Evolutionary conservation across 1,140 invertebrate species (phyloP).

Genomic region (Yoshiicerus persimilis): DNA sequence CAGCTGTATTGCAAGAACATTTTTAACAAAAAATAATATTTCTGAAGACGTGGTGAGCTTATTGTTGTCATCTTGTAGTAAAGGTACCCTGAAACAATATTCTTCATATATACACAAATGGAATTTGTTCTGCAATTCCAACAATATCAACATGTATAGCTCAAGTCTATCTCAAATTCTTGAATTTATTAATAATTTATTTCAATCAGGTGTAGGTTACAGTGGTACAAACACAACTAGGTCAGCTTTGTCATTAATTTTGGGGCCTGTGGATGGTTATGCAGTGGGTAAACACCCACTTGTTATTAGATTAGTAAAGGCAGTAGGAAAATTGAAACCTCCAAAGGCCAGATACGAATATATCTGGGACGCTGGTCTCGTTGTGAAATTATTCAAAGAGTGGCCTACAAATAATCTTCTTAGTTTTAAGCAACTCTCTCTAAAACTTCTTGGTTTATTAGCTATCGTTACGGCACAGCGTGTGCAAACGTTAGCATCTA

Average conservation of each 20-base stretch:
- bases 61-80: neutral
- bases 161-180: neutral
- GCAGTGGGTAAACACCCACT: neutral
- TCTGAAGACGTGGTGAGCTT: neutral
- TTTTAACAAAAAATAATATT: neutral
- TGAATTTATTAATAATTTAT: neutral
- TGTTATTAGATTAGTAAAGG: conserved; percentile 21
- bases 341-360: conserved; percentile 10
- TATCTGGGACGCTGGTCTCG: neutral
- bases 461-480: too few relatives aligned
- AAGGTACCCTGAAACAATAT: neutral
- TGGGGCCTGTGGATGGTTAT: neutral
- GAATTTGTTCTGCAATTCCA: neutral
- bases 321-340: neutral
- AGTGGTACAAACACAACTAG: conserved; percentile 27
- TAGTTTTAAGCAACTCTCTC: neutral
- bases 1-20: neutral
- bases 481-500: too few relatives aligned
- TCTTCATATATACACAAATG: neutral
- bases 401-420: neutral
- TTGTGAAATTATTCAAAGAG: conserved; percentile 6
- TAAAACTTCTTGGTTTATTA: too few relatives aligned
- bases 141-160: neutral
- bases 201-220: conserved; percentile 5
- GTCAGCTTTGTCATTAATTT: conserved; percentile 21